Evolutionary conservation across 2,888 invertebrate species (phyloP).

Genomic region (Gastracanthus pulcherrimus): DNA sequence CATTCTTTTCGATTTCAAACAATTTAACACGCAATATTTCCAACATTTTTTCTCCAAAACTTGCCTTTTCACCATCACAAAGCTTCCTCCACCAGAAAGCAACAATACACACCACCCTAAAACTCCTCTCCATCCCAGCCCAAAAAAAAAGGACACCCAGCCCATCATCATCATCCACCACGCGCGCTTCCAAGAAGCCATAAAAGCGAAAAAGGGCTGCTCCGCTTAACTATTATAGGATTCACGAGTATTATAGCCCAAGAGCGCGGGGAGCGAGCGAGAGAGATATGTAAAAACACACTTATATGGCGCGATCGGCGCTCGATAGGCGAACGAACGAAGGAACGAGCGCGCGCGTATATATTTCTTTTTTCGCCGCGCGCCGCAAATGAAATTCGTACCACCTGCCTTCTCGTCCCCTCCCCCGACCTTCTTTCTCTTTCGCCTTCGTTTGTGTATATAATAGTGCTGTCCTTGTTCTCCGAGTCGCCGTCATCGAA

Average conservation of each 20-base stretch:
- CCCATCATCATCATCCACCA: conserved; percentile 1
- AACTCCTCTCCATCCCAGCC: background rate
- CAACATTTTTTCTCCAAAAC: too few relatives aligned
- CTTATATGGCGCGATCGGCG: conserved; percentile 40
- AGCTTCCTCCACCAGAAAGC: background rate
- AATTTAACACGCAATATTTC: too few relatives aligned
- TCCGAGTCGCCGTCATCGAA: conserved; percentile 31
- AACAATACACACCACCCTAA: background rate
- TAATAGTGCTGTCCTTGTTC: conserved; percentile 61
- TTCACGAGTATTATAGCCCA: conserved; percentile 8
- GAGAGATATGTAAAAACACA: conserved; percentile 24
- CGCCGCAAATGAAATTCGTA: conserved; percentile 70
- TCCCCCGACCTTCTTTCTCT: background rate
- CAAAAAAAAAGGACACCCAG: background rate
- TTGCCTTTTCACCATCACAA: background rate
- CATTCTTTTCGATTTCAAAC: too few relatives aligned
- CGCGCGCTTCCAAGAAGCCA: conserved; percentile 14
- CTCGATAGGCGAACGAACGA: conserved; percentile 53
- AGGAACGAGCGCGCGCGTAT: background rate
- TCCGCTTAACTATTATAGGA: conserved; percentile 36
- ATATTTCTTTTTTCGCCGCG: conserved; percentile 33
- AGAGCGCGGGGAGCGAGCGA: background rate
- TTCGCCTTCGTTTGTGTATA: background rate
- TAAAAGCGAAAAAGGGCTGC: conserved; percentile 11
- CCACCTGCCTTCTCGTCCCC: conserved; percentile 62